Evolutionary conservation across 2,113 vertebrate species (phyloP).

Genomic region (Patagioenas fasciata): DNA sequence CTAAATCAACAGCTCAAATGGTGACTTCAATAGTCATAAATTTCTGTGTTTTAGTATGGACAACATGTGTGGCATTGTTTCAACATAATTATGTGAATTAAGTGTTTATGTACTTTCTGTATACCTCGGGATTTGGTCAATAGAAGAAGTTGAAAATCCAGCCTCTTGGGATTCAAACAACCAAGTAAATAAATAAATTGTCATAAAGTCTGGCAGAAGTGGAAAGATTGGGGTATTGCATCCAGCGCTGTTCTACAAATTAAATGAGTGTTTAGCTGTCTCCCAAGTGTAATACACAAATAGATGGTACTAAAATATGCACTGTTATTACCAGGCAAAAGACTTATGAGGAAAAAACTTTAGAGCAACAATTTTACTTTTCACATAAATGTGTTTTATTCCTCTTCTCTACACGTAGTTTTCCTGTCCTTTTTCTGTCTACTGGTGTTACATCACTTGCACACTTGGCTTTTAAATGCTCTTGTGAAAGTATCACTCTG

Average conservation of each 20-base stretch:
- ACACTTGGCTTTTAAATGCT: slow-evolving; percentile 33
- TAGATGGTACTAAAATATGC: slow-evolving; percentile 22
- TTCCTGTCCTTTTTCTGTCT: not conserved
- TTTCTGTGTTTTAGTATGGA: not conserved
- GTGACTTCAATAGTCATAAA: not conserved
- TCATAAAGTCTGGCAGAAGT: not conserved
- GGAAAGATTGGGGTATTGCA: not conserved
- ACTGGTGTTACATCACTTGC: slow-evolving; percentile 19
- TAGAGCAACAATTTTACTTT: not conserved
- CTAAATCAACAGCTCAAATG: not conserved
- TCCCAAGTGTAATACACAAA: slow-evolving; percentile 18
- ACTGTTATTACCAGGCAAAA: not conserved
- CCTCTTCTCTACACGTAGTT: not conserved
- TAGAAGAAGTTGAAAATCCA: not conserved
- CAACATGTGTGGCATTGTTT: not conserved
- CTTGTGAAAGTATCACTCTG: slow-evolving; percentile 45
- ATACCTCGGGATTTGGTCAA: not conserved
- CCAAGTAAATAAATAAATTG: not conserved
- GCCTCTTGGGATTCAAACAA: not conserved
- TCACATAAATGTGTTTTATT: not conserved
- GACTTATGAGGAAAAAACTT: not conserved
- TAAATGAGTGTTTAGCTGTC: slow-evolving; percentile 13
- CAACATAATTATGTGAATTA: not conserved
- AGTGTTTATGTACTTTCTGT: not conserved
- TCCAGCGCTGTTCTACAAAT: slow-evolving; percentile 8